Percentiles rank a stretch among this genome's conserved stretches.
These are phyloP conservation scores for Nomia melanderi DNA, from an alignment of 1,140 invertebrate species.

Conservation along the genomic window DNA sequence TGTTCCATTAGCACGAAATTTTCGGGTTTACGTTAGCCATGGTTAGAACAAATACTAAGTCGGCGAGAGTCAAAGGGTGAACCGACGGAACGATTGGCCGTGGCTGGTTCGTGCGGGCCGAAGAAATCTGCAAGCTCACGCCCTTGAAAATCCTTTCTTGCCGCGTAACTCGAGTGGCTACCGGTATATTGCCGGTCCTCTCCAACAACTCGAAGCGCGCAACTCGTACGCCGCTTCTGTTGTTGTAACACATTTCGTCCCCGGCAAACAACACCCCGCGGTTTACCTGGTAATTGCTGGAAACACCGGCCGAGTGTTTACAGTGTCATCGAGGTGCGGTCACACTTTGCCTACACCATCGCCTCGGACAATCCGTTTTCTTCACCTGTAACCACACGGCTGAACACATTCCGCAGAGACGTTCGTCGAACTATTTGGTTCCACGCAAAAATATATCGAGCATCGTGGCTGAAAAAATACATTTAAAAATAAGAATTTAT, in stretches of 20 bases:
- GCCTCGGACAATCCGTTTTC: slow-evolving; percentile 46
- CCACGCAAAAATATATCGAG: background rate
- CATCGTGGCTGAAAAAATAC: background rate
- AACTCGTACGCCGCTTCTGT: slow-evolving; percentile 42
- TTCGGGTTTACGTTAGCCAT: slow-evolving; percentile 1
- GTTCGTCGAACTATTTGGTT: slow-evolving; percentile 11
- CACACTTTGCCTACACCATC: slow-evolving; percentile 66
- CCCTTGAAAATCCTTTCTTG: slow-evolving; percentile 60
- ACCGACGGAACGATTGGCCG: slow-evolving; percentile 51
- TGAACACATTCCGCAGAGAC: background rate
- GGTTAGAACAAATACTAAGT: slow-evolving; percentile 40
- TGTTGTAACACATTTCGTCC: slow-evolving; percentile 69
- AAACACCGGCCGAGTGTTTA: slow-evolving; percentile 75
- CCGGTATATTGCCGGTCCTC: slow-evolving; percentile 12
- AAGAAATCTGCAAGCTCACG: slow-evolving; percentile 69
- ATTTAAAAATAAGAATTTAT: too few species aligned
- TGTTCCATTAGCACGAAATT: slow-evolving; percentile 42
- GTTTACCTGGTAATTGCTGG: slow-evolving; percentile 74
- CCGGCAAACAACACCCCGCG: slow-evolving; percentile 66
- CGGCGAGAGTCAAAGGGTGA: slow-evolving; percentile 54
- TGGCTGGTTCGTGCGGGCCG: slow-evolving; percentile 16
- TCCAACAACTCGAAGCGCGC: background rate
- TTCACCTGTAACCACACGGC: slow-evolving; percentile 27
- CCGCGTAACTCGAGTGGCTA: slow-evolving; percentile 51
- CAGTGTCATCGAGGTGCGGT: slow-evolving; percentile 74